phyloP scores from a whole-genome alignment of 1,140 invertebrate genomes.

The Anastrepha ludens region DNA sequence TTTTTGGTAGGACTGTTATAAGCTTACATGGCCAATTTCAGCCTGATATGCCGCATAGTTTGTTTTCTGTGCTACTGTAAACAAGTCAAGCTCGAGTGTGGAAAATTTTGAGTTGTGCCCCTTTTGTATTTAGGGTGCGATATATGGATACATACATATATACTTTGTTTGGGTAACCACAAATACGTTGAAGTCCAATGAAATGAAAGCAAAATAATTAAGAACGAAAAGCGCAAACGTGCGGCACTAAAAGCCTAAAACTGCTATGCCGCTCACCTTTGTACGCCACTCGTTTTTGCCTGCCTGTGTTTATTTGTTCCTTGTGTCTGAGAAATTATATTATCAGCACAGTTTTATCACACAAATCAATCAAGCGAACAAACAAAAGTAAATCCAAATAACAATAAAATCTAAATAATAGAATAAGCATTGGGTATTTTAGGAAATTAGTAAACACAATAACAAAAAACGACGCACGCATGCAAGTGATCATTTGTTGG shows the following conservation, averaged over 20 bases:
- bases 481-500: not conserved
- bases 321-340: slow-evolving; percentile 18
- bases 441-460: slow-evolving; percentile 24
- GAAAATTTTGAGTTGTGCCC: no score
- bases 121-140: no score
- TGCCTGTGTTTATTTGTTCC: not conserved
- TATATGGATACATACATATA: no score
- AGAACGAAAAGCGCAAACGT: not conserved
- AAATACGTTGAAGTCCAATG: not conserved
- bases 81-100: no score
- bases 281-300: not conserved
- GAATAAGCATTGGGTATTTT: not conserved
- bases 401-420: not conserved
- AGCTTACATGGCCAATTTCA: no score
- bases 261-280: not conserved
- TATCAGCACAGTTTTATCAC: not conserved
- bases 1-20: no score
- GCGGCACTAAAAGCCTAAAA: not conserved
- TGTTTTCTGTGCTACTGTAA: no score
- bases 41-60: no score
- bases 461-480: not conserved
- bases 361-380: slow-evolving; percentile 16
- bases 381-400: not conserved
- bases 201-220: not conserved
- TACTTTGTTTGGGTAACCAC: slow-evolving; percentile 18